A percentile compares a stretch with the other conserved stretches of the same genome.
phyloP scores from a whole-genome alignment of 1,140 invertebrate genomes.

The Cydia pomonella region DNA sequence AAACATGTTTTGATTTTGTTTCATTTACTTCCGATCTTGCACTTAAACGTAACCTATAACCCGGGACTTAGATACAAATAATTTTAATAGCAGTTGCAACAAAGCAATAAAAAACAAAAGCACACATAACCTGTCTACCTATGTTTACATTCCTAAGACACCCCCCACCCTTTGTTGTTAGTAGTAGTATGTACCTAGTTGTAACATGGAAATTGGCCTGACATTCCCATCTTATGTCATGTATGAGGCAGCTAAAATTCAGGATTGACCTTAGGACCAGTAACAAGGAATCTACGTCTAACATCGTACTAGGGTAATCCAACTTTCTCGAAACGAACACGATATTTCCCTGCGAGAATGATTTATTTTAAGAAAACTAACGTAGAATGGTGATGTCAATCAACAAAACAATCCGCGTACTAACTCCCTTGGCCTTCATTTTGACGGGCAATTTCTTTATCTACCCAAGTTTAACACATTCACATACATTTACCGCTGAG shows the following conservation, averaged over 20 bases:
- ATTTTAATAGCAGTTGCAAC: background rate
- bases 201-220: background rate
- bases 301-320: background rate
- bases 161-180: background rate
- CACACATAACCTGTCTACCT: background rate
- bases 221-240: background rate
- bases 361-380: background rate
- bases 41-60: too few species aligned
- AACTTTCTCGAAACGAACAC: background rate
- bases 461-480: slow-evolving; percentile 1
- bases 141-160: background rate
- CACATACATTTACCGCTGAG: too few species aligned
- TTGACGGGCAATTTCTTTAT: background rate
- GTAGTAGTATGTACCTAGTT: too few species aligned
- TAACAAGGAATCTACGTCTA: background rate
- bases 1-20: too few species aligned
- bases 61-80: too few species aligned
- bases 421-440: background rate
- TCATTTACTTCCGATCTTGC: too few species aligned
- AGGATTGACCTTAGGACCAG: background rate
- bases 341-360: background rate
- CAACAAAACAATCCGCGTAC: background rate
- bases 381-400: background rate
- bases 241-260: background rate
- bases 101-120: background rate